These are phyloP conservation scores for Coelinius sp. DNA, from an alignment of 2,888 invertebrate species.

Conservation along the genomic window DNA sequence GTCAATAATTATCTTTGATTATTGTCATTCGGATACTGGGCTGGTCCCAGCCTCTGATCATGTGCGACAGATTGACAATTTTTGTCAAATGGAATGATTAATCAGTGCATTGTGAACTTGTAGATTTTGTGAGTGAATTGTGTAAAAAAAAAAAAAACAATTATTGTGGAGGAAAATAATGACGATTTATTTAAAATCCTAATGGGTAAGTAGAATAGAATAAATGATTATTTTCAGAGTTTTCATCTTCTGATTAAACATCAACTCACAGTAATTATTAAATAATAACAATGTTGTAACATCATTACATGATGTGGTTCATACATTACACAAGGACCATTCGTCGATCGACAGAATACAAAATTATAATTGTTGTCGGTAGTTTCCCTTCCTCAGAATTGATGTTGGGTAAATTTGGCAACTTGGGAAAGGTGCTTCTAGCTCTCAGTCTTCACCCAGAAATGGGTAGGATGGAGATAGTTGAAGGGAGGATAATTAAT, in stretches of 20 bases:
- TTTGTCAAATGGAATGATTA: background rate
- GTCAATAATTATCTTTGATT: background rate
- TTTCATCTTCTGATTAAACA: background rate
- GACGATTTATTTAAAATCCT: background rate
- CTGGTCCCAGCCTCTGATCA: background rate
- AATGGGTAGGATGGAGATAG: background rate
- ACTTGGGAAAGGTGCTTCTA: background rate
- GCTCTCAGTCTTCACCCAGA: background rate
- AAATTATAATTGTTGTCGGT: conserved; percentile 31
- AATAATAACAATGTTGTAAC: background rate
- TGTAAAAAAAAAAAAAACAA: background rate
- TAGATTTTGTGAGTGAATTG: conserved; percentile 1
- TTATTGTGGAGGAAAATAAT: background rate
- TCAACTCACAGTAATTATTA: background rate
- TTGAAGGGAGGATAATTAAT: conserved; percentile 20
- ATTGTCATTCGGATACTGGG: background rate
- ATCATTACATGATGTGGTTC: conserved; percentile 1
- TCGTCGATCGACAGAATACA: conserved; percentile 8
- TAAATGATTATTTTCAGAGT: background rate
- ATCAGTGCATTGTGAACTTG: background rate
- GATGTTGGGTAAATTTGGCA: conserved; percentile 14
- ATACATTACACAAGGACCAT: background rate
- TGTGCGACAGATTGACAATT: background rate
- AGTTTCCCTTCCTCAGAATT: conserved; percentile 13
- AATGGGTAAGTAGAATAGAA: background rate